Evolutionary conservation across 2,888 invertebrate genomes (phyloP).

Genomic region (Calliphora vomitoria): DNA sequence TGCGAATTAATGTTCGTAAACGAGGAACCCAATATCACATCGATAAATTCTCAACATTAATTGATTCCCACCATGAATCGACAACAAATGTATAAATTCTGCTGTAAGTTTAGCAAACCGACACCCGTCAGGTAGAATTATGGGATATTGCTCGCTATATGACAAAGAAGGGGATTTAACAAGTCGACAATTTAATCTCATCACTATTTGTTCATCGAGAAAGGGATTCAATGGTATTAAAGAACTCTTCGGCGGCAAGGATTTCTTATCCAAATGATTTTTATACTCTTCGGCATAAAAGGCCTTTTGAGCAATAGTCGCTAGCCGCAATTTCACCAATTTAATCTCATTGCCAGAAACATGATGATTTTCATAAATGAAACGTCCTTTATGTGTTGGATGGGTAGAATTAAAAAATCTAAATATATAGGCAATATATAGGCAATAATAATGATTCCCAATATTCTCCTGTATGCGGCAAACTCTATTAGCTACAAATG

Average conservation of each 20-base stretch:
- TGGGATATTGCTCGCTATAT: constrained; percentile 2
- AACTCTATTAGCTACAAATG: not conserved
- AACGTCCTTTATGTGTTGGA: not conserved
- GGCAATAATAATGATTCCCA: not conserved
- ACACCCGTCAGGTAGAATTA: not conserved
- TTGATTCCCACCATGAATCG: too few species aligned
- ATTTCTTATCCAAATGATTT: too few species aligned
- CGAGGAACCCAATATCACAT: too few species aligned
- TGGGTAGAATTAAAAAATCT: not conserved
- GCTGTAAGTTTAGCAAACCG: not conserved
- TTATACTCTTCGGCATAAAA: not conserved
- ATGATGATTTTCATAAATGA: not conserved
- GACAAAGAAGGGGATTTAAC: not conserved
- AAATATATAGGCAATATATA: too few species aligned
- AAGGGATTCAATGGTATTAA: not conserved
- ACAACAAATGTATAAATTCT: too few species aligned
- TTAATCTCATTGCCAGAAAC: not conserved
- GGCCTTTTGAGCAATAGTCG: constrained; percentile 5
- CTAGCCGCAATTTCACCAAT: not conserved
- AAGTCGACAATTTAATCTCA: constrained; percentile 1
- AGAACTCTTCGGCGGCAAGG: not conserved
- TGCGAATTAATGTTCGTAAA: too few species aligned
- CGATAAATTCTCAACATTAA: too few species aligned
- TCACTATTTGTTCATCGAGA: not conserved
- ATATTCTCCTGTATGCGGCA: not conserved